Evolutionary conservation across 2,113 vertebrate species (phyloP).

Genomic region (Argyrosomus japonicus): DNA sequence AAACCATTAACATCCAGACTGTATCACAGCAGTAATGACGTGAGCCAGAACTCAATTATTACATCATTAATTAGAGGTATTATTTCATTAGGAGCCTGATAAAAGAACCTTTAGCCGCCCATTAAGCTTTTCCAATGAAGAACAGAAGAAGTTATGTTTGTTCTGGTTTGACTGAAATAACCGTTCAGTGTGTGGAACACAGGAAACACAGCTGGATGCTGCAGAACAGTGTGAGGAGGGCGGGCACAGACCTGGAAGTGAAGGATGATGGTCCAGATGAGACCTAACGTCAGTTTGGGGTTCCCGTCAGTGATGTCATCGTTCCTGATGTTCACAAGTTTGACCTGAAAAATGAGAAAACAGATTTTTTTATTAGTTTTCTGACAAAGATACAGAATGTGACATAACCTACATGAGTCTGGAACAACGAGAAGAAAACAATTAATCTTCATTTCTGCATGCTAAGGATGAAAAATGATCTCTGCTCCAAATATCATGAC

Average conservation of each 20-base stretch:
- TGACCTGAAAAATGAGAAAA: slow-evolving; percentile 86
- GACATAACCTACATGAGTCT: no score
- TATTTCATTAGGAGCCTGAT: neutral
- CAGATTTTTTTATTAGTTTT: neutral
- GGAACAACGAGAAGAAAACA: neutral
- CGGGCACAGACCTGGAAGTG: slow-evolving; percentile 93
- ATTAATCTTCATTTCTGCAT: neutral
- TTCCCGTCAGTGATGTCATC: slow-evolving; percentile 99
- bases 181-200: neutral
- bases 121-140: neutral
- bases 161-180: neutral
- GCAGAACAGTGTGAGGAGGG: neutral
- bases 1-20: slow-evolving; percentile 25
- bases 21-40: slow-evolving; percentile 14
- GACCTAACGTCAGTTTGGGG: slow-evolving; percentile 95
- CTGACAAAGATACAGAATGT: neutral
- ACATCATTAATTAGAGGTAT: slow-evolving; percentile 12
- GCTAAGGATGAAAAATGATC: neutral
- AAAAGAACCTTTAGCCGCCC: neutral
- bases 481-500: neutral
- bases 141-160: neutral
- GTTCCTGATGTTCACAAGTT: slow-evolving; percentile 97
- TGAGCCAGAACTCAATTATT: neutral
- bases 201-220: neutral
- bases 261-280: slow-evolving; percentile 99